Evolutionary conservation across 2,113 vertebrate species (phyloP), one percentile per base, ranked within the genome.

Genomic region (Hypomesus transpacificus): DNA sequence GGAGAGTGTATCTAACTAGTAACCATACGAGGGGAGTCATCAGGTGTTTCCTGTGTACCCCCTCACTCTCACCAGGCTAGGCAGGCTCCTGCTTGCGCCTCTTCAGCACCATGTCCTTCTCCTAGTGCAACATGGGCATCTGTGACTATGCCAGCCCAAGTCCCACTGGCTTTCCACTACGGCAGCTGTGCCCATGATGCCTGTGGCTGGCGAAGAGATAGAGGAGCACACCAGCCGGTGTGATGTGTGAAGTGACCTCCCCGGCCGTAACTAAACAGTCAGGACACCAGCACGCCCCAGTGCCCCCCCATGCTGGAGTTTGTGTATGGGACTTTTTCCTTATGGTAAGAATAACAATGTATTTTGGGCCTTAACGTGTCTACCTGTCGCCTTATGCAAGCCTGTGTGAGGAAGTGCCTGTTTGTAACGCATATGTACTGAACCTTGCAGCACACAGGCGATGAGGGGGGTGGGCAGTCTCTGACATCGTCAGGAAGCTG

Each of bases 321-420:
- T 98, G 17, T 98, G 96, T 96, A 89, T 86, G 0, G 96, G 96
- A 94, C 78, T 98, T 96, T 0, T 98, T 97, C 75, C 73, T 98
- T 75, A 96, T 96, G 96, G 96, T 98, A 85, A 89, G 94, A 68
- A 7, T 26, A 26, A 26, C 26, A 13, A n/a, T 59, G 6, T 4
- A 50, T 4, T 24, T 8, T 13, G 9, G 24, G 24, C 24, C 24
- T 7, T 58, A n/a, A 39, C 20, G 22, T 62, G 39, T 62, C n/a
- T 52, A 8, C 21, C 51, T 56, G 50, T 56, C 4, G 1, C 18
- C 34, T 9, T 74, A 16, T 53, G 16, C n/a, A 9, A 61, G 60
- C 75, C 20, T 73, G 34, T 59, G 28, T 57, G 39, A 61, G 3
- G 51, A 21, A n/a, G 1, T 21, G 18, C 39, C 22, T 68, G 21